Evolutionary conservation across 2,113 vertebrate species (phyloP).

Genomic region (Nettapus auritus): DNA sequence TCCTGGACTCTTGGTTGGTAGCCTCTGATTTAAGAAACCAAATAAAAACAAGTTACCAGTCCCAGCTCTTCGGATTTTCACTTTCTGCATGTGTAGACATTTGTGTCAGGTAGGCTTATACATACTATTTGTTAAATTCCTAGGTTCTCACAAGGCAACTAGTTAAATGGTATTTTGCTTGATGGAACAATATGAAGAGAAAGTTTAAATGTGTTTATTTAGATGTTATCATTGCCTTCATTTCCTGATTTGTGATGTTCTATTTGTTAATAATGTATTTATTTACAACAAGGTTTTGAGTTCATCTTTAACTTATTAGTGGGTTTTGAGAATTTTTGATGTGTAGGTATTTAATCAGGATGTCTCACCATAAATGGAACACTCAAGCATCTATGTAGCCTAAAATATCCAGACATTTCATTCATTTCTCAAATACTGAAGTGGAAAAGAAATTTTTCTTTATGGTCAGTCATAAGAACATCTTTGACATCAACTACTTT

Average conservation of each 20-base stretch:
- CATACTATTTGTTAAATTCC: neutral
- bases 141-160: neutral
- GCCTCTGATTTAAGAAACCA: neutral
- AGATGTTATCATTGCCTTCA: neutral
- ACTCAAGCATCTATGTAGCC: neutral
- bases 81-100: neutral
- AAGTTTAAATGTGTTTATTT: neutral
- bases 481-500: neutral
- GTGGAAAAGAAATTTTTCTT: neutral
- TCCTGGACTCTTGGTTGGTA: neutral
- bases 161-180: neutral
- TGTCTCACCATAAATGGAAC: conserved; percentile 4
- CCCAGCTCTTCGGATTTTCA: neutral
- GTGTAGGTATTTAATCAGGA: neutral
- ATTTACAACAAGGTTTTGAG: conserved; percentile 14
- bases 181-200: neutral
- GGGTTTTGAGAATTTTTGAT: conserved; percentile 26
- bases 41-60: neutral
- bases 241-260: neutral
- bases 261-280: conserved; percentile 16
- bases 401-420: neutral
- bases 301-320: conserved; percentile 40
- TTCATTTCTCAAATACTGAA: neutral
- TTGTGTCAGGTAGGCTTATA: neutral
- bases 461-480: neutral